Evolutionary conservation across 2,797 vertebrate species (phyloP), one percentile per base, ranked within the genome.

Genomic region (Sitta carolinensis): DNA sequence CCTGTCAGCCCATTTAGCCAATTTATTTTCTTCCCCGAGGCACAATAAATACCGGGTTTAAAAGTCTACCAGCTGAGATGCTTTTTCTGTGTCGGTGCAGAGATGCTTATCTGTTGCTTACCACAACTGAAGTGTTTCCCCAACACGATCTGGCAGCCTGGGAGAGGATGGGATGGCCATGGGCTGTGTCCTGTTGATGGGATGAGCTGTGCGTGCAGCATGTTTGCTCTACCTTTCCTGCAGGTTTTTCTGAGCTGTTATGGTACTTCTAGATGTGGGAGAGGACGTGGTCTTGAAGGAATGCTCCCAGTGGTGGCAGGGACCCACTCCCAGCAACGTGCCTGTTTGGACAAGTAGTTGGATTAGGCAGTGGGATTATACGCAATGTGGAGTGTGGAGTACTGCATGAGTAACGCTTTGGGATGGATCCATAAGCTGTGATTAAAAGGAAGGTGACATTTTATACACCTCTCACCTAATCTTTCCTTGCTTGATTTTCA

Each of bases 361-460:
- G 84, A 92, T 96, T 96, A 96, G 62, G 77, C 3, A 13, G 62
- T 84, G 84, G 95, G 89, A 96, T 97, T 96, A 92, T 50, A 86
- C 1, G 4, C 50, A 86, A 1, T 59, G 66, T 50, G 40, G 57
- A 74, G 69, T 18, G 54, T 23, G 70, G 79, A 91, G 68, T 10
- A 2, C 54, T 82, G 47, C 15, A 32, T 94, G 91, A 93, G 89
- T 92, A 94, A 90, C 1, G 0, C 69, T 83, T 81, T 10, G 9
- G 58, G 80, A 50, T 25, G 40, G 73, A 90, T 94, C 84, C 59
- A 22, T 96, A 96, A 96, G 77, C 76, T 84, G 84, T 5, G 79
- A 93, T 96, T 95, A 94, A 73, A 68, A 73, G 47, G 79, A 95
- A 96, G 92, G 79, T 95, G 94, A 96, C 92, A 91, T 88, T 96